These are phyloP conservation scores for Crotalus adamanteus DNA, from an alignment of 2,797 vertebrate genomes.

Conservation along the genomic window DNA sequence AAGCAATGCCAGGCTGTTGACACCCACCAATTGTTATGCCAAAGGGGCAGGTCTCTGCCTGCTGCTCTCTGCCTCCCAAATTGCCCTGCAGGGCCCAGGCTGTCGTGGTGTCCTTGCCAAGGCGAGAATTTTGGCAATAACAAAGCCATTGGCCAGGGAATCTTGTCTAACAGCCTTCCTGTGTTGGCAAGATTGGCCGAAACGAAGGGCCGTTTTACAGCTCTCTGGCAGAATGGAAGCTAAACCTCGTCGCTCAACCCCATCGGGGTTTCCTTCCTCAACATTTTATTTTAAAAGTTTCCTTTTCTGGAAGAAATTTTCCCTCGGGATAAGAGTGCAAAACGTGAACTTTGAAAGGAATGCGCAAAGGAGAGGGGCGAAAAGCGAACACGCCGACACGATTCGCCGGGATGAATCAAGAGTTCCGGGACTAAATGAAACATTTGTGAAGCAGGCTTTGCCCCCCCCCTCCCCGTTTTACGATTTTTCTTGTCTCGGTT, in stretches of 20 bases:
- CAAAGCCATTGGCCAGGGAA: conserved; percentile 7
- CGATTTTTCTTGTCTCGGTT: too few relatives aligned
- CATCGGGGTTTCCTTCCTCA: not conserved
- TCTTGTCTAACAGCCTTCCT: conserved; percentile 37
- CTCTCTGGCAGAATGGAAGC: rapidly evolving
- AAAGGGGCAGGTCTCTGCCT: not conserved
- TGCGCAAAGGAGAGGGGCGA: not conserved
- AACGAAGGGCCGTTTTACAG: not conserved
- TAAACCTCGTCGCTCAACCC: too few relatives aligned
- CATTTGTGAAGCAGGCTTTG: too few relatives aligned
- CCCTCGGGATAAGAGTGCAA: not conserved
- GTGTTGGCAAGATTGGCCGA: conserved; percentile 21
- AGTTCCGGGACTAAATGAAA: too few relatives aligned
- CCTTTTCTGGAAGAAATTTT: not conserved
- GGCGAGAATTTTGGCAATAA: not conserved
- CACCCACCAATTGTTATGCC: not conserved
- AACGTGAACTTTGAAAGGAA: not conserved
- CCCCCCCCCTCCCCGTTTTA: too few relatives aligned
- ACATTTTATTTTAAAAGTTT: not conserved
- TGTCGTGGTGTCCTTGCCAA: not conserved
- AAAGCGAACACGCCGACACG: too few relatives aligned
- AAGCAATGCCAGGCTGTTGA: not conserved
- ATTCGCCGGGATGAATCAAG: too few relatives aligned
- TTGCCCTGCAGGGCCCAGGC: not conserved
- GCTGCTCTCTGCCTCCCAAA: not conserved